Conservation (phyloP, 2,888 invertebrate species). For the Nymphalis urticae region DNA sequence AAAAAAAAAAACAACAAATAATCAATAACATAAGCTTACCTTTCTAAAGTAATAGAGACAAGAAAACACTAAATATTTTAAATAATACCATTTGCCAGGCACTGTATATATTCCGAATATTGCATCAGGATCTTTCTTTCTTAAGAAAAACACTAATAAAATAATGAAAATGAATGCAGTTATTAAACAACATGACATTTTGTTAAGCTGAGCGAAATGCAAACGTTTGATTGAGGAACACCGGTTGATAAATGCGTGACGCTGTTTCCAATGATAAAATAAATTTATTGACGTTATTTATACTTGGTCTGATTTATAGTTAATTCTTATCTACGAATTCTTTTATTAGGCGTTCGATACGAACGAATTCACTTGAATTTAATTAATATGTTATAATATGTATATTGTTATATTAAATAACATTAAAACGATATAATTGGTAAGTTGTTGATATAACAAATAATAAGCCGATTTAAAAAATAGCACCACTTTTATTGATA, state of each 20-base stretch:
- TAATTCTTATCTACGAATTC: background rate
- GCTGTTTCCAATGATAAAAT: slow-evolving; percentile 6
- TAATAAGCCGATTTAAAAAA: too few relatives aligned
- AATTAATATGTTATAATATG: background rate
- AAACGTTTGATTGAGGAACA: background rate
- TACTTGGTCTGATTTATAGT: slow-evolving; percentile 5
- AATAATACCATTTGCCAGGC: slow-evolving; percentile 83
- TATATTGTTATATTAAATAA: too few relatives aligned
- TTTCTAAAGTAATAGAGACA: slow-evolving; percentile 78
- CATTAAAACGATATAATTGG: too few relatives aligned
- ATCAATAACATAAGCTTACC: slow-evolving; percentile 59
- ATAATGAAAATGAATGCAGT: slow-evolving; percentile 40
- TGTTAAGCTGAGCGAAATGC: slow-evolving; percentile 5
- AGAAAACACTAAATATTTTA: slow-evolving; percentile 82
- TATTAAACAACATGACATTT: slow-evolving; percentile 31
- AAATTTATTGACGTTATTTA: slow-evolving; percentile 10
- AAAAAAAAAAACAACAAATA: background rate
- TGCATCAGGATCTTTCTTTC: slow-evolving; percentile 67
- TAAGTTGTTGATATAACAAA: too few relatives aligned
- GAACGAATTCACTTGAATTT: background rate
- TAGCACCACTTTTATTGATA: too few relatives aligned
- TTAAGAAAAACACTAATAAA: slow-evolving; percentile 53
- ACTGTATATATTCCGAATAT: slow-evolving; percentile 83
- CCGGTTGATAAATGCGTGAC: slow-evolving; percentile 12
- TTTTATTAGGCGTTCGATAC: background rate